Percentiles rank a stretch among this genome's conserved stretches.
Evolutionary conservation across 2,797 vertebrate species (phyloP).

Genomic region (Sarcophilus harrisii): DNA sequence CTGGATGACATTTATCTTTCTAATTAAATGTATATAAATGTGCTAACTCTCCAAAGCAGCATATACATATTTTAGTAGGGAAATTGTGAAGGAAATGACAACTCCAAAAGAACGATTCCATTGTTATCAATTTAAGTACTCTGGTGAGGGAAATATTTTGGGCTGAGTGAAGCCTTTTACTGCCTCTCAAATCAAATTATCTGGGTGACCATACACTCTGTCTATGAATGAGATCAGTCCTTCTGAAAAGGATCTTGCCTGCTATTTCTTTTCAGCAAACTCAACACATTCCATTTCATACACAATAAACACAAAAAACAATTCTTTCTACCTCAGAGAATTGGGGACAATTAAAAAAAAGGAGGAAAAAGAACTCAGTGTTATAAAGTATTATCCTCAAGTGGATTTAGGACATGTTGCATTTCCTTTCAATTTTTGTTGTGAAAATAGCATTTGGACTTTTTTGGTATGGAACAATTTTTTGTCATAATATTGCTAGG

Average conservation of each 20-base stretch:
- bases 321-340: neutral
- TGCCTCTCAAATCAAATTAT: neutral
- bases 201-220: neutral
- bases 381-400: neutral
- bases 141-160: neutral
- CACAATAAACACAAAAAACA: neutral
- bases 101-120: neutral
- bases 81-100: neutral
- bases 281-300: neutral
- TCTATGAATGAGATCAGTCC: neutral
- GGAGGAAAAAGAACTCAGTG: neutral
- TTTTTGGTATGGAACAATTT: neutral
- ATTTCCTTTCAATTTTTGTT: neutral
- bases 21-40: neutral
- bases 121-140: neutral
- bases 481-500: neutral
- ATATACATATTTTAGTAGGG: neutral
- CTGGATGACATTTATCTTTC: neutral
- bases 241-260: neutral
- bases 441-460: neutral
- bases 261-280: neutral
- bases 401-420: neutral
- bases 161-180: neutral
- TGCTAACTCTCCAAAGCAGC: neutral
- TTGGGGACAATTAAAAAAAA: neutral